Percentiles rank a stretch among this genome's conserved stretches.
Conservation (phyloP, 2,797 vertebrate genomes). For the Oreonectes daqikongensis region DNA sequence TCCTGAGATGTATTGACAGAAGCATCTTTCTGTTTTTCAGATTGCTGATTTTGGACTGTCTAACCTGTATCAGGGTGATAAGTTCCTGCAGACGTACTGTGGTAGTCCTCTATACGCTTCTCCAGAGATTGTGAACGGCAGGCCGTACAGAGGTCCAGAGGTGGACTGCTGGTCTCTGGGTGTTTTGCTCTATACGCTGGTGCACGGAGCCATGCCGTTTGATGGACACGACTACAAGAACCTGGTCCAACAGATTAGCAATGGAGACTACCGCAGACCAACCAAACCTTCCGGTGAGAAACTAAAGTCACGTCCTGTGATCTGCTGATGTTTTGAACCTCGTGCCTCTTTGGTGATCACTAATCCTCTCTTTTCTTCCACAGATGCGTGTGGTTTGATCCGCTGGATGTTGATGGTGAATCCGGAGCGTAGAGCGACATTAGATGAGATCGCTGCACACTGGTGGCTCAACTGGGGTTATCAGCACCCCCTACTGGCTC, state of each 20-base stretch:
- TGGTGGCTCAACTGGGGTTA: slow-evolving; percentile 99
- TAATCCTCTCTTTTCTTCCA: slow-evolving; percentile 24
- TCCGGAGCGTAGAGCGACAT: slow-evolving; percentile 90
- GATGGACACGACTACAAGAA: slow-evolving; percentile 90
- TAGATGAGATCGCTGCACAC: slow-evolving; percentile 91
- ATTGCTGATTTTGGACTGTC: slow-evolving; percentile 97
- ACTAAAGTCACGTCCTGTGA: not conserved
- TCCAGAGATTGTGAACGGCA: slow-evolving; percentile 93
- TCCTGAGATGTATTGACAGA: not conserved
- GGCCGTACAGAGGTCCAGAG: slow-evolving; percentile 93
- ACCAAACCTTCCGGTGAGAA: slow-evolving; percentile 85
- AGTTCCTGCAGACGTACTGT: slow-evolving; percentile 91
- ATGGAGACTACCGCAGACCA: slow-evolving; percentile 88
- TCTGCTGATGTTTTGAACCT: not conserved
- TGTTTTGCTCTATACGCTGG: slow-evolving; percentile 91
- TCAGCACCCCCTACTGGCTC: slow-evolving; percentile 71
- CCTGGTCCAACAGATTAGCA: slow-evolving; percentile 92
- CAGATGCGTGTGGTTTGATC: slow-evolving; percentile 97
- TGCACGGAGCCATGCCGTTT: slow-evolving; percentile 95
- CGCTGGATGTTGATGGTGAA: slow-evolving; percentile 99
- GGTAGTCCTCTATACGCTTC: slow-evolving; percentile 96
- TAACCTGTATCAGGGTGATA: slow-evolving; percentile 87
- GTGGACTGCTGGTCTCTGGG: slow-evolving; percentile 99
- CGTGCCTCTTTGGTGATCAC: not conserved
- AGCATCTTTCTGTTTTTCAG: slow-evolving; percentile 65